These are phyloP conservation scores for Hypothenemus hampei DNA, from an alignment of 1,140 invertebrate genomes.

Conservation along the genomic window DNA sequence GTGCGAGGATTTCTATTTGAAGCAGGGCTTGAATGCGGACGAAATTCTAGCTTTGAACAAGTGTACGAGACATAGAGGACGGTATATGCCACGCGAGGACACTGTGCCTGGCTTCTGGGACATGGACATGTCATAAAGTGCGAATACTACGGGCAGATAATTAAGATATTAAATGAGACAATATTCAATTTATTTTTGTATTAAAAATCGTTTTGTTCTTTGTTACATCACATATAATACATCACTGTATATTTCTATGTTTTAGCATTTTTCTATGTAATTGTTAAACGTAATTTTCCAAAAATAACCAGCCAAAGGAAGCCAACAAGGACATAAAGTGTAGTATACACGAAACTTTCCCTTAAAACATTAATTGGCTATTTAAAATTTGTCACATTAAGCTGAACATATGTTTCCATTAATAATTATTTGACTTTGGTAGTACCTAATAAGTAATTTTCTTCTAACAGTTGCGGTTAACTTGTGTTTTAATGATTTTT, in stretches of 20 bases:
- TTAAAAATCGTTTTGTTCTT: not conserved
- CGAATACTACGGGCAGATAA: not conserved
- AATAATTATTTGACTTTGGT: too few species aligned
- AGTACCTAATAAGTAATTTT: too few species aligned
- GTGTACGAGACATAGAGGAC: constrained; percentile 19
- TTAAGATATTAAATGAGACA: not conserved
- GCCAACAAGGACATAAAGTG: too few species aligned
- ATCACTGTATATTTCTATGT: not conserved
- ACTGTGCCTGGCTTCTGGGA: constrained; percentile 22
- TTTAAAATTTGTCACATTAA: too few species aligned
- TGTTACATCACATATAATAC: too few species aligned
- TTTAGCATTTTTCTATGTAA: not conserved
- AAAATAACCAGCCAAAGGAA: too few species aligned
- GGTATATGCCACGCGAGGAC: constrained; percentile 17
- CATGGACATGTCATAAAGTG: constrained; percentile 5
- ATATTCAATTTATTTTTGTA: not conserved
- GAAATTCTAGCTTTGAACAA: constrained; percentile 12
- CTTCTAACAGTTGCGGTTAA: too few species aligned
- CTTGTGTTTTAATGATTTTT: too few species aligned
- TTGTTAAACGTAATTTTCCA: not conserved
- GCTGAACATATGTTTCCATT: too few species aligned
- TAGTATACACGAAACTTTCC: too few species aligned
- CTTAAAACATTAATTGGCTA: too few species aligned
- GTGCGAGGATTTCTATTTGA: constrained; percentile 17
- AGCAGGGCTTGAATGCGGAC: constrained; percentile 6